Conservation (phyloP, 2,113 vertebrate species). For the Phrynocephalus versicolor region DNA sequence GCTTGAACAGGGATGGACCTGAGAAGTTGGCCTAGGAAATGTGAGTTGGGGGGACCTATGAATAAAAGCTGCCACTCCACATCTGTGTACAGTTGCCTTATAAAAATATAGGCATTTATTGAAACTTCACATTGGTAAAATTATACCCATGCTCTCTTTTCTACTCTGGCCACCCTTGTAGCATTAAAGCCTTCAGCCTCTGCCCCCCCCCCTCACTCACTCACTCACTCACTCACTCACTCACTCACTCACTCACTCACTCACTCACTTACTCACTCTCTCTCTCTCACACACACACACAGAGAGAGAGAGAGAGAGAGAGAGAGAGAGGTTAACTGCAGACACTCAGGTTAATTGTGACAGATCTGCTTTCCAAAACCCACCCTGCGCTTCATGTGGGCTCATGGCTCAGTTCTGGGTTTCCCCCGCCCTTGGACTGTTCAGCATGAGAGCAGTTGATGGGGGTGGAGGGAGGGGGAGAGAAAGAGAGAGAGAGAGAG, state of each 20-base stretch:
- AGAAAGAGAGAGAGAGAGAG: no score
- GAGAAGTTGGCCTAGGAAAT: background rate
- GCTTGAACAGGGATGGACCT: background rate
- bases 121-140: no score
- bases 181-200: background rate
- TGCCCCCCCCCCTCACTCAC: background rate
- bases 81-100: background rate
- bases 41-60: background rate
- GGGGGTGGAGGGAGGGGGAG: background rate
- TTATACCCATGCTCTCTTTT: background rate
- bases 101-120: no score
- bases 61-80: background rate
- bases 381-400: no score
- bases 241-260: no score
- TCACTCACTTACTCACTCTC: no score
- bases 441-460: background rate
- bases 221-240: no score
- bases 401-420: background rate
- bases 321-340: no score
- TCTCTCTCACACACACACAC: no score
- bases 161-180: background rate
- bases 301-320: no score
- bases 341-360: background rate
- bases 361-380: background rate
- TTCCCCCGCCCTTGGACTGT: background rate